These are phyloP conservation scores for Elephantulus edwardii DNA, from an alignment of 2,113 vertebrate species.

Conservation along the genomic window DNA sequence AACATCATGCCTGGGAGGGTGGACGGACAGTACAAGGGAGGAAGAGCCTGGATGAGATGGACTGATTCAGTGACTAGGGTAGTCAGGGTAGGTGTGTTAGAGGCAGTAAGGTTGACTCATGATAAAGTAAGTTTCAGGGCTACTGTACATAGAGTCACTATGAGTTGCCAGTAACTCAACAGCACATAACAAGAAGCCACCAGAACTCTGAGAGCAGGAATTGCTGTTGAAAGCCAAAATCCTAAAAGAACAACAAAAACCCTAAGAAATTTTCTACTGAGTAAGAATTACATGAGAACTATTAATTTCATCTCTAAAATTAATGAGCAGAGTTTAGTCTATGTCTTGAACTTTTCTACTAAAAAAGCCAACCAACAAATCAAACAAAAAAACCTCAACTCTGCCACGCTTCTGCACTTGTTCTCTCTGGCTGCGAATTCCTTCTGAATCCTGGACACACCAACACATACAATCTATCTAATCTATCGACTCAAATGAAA, in stretches of 20 bases:
- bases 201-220: background rate
- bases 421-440: background rate
- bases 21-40: too few relatives aligned
- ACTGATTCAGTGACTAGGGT: too few relatives aligned
- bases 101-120: too few relatives aligned
- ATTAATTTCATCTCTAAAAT: background rate
- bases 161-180: too few relatives aligned
- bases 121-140: too few relatives aligned
- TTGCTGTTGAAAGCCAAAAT: background rate
- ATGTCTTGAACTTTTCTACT: background rate
- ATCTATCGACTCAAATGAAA: fast-evolving
- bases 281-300: background rate
- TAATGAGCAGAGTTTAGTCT: background rate
- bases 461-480: too few relatives aligned
- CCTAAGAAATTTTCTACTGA: background rate
- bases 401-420: fast-evolving
- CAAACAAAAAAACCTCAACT: background rate
- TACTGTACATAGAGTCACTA: too few relatives aligned
- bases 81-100: too few relatives aligned
- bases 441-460: background rate
- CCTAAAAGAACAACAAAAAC: background rate
- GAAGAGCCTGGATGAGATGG: too few relatives aligned
- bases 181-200: too few relatives aligned
- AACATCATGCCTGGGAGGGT: too few relatives aligned
- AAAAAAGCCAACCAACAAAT: background rate